phyloP scores from a whole-genome alignment of 2,797 vertebrate genomes.

The Pogoniulus pusillus region DNA sequence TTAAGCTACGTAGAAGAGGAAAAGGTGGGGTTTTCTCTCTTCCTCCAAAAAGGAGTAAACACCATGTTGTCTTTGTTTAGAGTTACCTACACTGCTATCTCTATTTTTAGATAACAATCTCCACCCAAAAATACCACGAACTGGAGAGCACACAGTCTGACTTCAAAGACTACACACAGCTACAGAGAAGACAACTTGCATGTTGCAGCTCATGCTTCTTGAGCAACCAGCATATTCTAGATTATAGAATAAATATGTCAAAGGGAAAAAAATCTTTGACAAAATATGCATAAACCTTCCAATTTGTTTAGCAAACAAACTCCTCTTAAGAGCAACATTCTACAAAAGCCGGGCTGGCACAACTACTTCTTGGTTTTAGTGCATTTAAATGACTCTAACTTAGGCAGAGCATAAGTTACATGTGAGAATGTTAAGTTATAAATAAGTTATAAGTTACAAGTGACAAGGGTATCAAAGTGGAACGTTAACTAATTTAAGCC shows the following conservation, averaged over 20 bases:
- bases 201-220: rapidly evolving
- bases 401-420: neutral
- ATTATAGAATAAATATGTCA: neutral
- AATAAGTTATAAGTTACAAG: no score
- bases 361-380: neutral
- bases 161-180: neutral
- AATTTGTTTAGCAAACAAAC: neutral
- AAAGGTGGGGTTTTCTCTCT: neutral
- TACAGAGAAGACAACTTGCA: neutral
- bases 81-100: neutral
- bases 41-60: neutral
- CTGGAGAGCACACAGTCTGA: neutral
- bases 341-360: neutral
- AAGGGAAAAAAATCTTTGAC: neutral
- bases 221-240: neutral
- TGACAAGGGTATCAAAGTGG: neutral
- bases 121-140: neutral
- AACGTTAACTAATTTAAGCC: neutral
- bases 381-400: neutral
- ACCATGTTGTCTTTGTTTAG: neutral
- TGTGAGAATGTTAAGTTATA: no score
- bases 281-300: neutral
- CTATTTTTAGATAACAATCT: neutral
- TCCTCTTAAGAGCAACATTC: neutral
- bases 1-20: no score